Conservation (phyloP, 2,888 invertebrate species). For the Caenorhabditis sp. region DNA sequence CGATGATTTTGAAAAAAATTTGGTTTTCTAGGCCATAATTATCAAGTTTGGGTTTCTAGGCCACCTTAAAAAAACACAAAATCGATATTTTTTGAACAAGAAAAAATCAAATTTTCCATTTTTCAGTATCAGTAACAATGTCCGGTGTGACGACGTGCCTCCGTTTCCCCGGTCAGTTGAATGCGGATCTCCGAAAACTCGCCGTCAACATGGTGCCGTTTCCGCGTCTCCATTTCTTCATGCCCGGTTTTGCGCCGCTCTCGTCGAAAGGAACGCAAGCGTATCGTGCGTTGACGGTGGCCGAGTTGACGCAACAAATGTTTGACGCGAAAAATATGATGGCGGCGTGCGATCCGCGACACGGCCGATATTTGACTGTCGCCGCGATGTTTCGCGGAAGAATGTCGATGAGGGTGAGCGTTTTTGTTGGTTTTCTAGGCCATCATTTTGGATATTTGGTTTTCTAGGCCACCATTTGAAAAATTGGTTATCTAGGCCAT, state of each 20-base stretch:
- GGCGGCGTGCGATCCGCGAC: conserved; percentile 74
- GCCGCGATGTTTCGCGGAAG: conserved; percentile 76
- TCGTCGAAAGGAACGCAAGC: conserved; percentile 77
- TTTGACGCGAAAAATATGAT: conserved; percentile 76
- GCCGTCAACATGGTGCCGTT: conserved; percentile 90
- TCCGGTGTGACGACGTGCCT: conserved; percentile 76
- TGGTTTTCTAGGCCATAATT: no score
- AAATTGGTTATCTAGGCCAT: no score
- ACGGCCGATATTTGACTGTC: conserved; percentile 75
- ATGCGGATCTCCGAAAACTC: conserved; percentile 81
- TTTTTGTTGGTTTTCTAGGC: not conserved
- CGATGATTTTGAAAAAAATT: no score
- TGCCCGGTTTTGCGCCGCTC: conserved; percentile 83
- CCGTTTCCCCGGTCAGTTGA: conserved; percentile 80
- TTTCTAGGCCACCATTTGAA: no score
- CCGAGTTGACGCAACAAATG: conserved; percentile 79
- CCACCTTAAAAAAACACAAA: no score
- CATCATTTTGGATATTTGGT: no score
- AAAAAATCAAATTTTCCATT: not conserved
- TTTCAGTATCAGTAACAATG: conserved; percentile 74
- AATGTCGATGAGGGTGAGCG: conserved; percentile 74
- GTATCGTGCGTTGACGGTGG: conserved; percentile 78
- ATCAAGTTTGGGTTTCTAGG: no score
- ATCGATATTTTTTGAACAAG: no score
- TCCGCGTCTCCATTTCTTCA: conserved; percentile 77